Base-by-base conservation (phyloP, 2,888 invertebrate species). In the Scaptomyza reducta region DNA sequence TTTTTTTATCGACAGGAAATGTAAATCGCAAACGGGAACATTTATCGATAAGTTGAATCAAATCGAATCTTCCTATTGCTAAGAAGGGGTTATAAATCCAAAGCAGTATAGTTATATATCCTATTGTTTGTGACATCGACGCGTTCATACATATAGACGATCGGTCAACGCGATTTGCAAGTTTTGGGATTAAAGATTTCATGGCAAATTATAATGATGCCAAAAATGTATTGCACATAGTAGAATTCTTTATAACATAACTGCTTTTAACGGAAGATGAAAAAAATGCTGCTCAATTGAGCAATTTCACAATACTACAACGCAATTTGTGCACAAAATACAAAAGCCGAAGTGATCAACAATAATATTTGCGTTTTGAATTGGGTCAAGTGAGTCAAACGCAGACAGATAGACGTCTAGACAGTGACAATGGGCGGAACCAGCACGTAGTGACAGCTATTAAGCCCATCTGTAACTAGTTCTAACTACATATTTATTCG, bases 361-460 rank as follows among this genome's bases (percentile, higher is more conserved):
- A 64, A 74, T 61, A 84, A 87, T 84, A 87, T 84, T 84, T 82
- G 82, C 87, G 40, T 67, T 79, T 61, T 56, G 65, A 84, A 87
- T 84, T 84, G 75, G 84, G 84, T 84, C 87, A 85, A 82, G 63
- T 74, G 70, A 77, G 65, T 73, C 38, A 38, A 57, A 71, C 57
- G 22, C 42, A 46, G 29, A 58, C 33, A 50, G 35, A 6, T 3
- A n/a, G 2, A 13, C 13, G 6, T 13, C 11, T 5, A 33, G 13
- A 33, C 13, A 33, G 27, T 27, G 27, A 27, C 27, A 27, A 27
- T 27, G 27, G 27, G 6, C 27, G 27, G 27, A 27, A 27, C 27
- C 27, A 55, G 44, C 70, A 74, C 76, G 69, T 77, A 79, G 76
- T 81, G 68, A 53, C 47, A 72, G 6, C 51, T 55, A 56, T 60